Evolutionary conservation across 2,797 vertebrate species (phyloP).

Genomic region (Rhinoraja longicauda): DNA sequence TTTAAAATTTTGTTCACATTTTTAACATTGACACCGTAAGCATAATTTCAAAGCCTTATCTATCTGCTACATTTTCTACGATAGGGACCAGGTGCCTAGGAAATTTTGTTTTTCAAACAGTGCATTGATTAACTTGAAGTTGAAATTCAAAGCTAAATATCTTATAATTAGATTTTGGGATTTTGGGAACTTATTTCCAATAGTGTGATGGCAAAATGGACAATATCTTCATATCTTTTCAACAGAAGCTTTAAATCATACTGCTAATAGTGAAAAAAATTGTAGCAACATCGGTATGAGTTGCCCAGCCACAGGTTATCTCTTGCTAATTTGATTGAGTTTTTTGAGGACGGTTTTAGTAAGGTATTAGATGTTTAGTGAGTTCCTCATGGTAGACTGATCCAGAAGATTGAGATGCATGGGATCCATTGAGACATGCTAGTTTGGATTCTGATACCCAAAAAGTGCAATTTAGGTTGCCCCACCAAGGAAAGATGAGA

Average conservation of each 20-base stretch:
- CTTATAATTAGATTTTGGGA: not conserved
- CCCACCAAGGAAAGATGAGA: too few species aligned
- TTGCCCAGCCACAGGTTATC: too few species aligned
- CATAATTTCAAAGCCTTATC: too few species aligned
- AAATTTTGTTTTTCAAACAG: not conserved
- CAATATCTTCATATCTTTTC: not conserved
- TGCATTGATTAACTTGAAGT: not conserved
- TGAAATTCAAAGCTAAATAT: not conserved
- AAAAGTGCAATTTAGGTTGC: too few species aligned
- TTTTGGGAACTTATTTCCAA: not conserved
- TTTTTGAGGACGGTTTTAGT: too few species aligned
- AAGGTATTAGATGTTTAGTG: too few species aligned
- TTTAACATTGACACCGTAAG: not conserved
- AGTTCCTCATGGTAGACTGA: too few species aligned
- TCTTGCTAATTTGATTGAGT: too few species aligned
- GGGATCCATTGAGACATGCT: too few species aligned
- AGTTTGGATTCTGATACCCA: too few species aligned
- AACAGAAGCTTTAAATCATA: not conserved
- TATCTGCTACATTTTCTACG: not conserved
- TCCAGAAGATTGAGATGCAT: too few species aligned
- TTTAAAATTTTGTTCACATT: not conserved
- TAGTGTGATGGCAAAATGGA: too few species aligned
- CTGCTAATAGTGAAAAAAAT: not conserved
- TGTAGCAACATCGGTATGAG: not conserved
- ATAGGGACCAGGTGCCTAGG: not conserved